These are phyloP conservation scores for Dendrolimus punctatus DNA, from an alignment of 1,140 invertebrate species.

Conservation along the genomic window DNA sequence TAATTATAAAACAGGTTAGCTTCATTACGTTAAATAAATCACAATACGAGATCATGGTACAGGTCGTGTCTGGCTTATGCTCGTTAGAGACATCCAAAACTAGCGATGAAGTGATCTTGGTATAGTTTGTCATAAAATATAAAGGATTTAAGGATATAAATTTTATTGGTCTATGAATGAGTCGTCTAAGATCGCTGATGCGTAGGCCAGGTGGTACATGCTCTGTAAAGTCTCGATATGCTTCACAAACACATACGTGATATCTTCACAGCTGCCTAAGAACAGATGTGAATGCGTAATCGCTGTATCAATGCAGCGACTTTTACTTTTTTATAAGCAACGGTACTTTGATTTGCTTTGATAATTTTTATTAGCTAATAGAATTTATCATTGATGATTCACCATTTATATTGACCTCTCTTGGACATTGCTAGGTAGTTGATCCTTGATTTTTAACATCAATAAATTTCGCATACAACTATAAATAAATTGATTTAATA, in stretches of 20 bases:
- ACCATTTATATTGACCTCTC: slow-evolving; percentile 23
- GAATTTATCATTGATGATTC: slow-evolving; percentile 25
- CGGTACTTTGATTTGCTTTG: slow-evolving; percentile 25
- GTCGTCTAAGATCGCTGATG: slow-evolving; percentile 21
- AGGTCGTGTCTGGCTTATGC: too few species aligned
- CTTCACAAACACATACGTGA: too few species aligned
- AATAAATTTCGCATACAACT: slow-evolving; percentile 29
- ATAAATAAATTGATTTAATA: slow-evolving; percentile 53
- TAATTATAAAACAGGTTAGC: too few species aligned
- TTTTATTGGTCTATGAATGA: slow-evolving; percentile 24
- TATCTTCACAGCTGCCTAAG: slow-evolving; percentile 31
- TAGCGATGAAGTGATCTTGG: too few species aligned
- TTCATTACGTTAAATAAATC: too few species aligned
- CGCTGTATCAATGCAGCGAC: slow-evolving; percentile 47
- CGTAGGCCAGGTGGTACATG: slow-evolving; percentile 29
- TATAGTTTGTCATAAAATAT: too few species aligned
- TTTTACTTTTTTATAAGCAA: slow-evolving; percentile 39
- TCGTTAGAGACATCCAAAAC: too few species aligned
- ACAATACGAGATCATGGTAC: too few species aligned
- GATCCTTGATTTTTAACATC: slow-evolving; percentile 28
- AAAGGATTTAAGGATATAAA: slow-evolving; percentile 20
- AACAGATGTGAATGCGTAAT: slow-evolving; percentile 35
- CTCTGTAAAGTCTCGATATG: too few species aligned
- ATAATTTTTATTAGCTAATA: too few species aligned
- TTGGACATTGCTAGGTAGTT: slow-evolving; percentile 24